Conservation (phyloP, 2,113 vertebrate genomes). For the Megaleporinus macrocephalus region DNA sequence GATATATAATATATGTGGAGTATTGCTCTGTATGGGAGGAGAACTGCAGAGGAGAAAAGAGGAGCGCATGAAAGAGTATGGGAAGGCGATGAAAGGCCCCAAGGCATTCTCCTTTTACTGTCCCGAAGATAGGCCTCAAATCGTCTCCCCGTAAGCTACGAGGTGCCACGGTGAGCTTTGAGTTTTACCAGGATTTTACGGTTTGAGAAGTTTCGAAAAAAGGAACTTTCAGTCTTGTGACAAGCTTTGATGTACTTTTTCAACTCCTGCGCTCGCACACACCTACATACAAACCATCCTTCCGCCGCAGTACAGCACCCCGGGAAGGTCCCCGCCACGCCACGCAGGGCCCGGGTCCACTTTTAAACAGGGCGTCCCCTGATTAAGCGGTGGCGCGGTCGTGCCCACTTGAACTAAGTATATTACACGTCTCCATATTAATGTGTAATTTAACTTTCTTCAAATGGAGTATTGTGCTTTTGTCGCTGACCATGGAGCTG, state of each 20-base stretch:
- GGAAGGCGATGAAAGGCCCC: not conserved
- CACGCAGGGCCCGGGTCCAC: slow-evolving; percentile 44
- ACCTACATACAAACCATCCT: not conserved
- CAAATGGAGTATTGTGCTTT: slow-evolving; percentile 64
- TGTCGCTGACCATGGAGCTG: no score
- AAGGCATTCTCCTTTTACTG: slow-evolving; percentile 15
- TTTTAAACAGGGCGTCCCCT: slow-evolving; percentile 52
- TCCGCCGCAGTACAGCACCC: slow-evolving; percentile 9
- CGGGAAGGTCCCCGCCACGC: slow-evolving; percentile 11
- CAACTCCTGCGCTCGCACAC: not conserved
- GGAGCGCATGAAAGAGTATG: not conserved
- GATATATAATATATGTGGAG: no score
- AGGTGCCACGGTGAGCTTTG: slow-evolving; percentile 31
- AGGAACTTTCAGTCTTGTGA: slow-evolving; percentile 30
- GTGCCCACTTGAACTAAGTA: slow-evolving; percentile 61
- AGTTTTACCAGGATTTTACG: slow-evolving; percentile 33
- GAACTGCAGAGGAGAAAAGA: not conserved
- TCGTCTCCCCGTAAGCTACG: slow-evolving; percentile 10
- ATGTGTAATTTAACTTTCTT: slow-evolving; percentile 69
- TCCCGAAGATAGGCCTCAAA: slow-evolving; percentile 27
- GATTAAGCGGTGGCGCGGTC: slow-evolving; percentile 58
- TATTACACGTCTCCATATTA: slow-evolving; percentile 68
- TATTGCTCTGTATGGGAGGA: no score
- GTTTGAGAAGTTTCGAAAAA: slow-evolving; percentile 23
- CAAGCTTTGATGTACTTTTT: slow-evolving; percentile 37